Conservation (phyloP, 2,797 vertebrate species). For the Squalus acanthias region DNA sequence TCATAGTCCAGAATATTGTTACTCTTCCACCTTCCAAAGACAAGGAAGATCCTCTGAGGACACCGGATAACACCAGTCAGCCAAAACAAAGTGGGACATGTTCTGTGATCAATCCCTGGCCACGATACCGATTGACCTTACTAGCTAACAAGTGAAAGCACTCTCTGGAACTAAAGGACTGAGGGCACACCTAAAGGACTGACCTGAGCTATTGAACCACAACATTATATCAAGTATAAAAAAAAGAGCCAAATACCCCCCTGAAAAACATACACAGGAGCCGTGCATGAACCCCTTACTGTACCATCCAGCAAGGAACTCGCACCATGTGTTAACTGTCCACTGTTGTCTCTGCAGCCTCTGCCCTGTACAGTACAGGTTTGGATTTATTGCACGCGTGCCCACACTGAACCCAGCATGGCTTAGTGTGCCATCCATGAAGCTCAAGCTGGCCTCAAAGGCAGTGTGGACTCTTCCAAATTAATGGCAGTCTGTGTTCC, state of each 20-base stretch:
- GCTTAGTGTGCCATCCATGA: not conserved
- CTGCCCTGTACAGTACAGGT: not conserved
- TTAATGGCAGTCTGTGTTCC: too few species aligned
- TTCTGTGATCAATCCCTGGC: not conserved
- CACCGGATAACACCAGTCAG: not conserved
- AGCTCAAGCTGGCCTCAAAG: not conserved
- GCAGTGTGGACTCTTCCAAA: too few species aligned
- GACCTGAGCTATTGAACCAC: not conserved
- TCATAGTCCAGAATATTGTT: not conserved
- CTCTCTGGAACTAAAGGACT: not conserved
- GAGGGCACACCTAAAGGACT: not conserved
- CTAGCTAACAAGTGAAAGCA: not conserved
- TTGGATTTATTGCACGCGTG: not conserved
- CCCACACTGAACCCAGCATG: not conserved
- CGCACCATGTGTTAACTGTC: not conserved
- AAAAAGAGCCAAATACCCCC: not conserved
- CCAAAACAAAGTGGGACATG: not conserved
- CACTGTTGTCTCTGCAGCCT: not conserved
- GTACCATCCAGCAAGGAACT: not conserved
- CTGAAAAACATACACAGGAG: not conserved
- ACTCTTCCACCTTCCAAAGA: not conserved
- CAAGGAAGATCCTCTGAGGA: not conserved
- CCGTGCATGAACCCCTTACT: not conserved
- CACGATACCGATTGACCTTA: not conserved
- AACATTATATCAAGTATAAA: not conserved